phyloP scores from a whole-genome alignment of 2,113 vertebrate genomes.

The Cynoglossus semilaevis region DNA sequence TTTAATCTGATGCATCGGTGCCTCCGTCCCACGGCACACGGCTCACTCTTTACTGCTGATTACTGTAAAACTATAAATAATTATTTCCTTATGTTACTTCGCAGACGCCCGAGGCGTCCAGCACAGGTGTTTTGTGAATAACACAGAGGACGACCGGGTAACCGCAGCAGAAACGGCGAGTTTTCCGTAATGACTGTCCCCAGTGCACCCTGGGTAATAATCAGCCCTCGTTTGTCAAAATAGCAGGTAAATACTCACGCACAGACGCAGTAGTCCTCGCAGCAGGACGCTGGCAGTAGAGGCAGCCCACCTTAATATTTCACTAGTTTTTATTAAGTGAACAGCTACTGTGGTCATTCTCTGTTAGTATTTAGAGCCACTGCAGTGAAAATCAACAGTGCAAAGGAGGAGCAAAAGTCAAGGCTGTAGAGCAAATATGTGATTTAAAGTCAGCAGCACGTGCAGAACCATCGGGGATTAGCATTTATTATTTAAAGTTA shows the following conservation, averaged over 20 bases:
- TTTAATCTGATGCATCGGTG: too few species aligned
- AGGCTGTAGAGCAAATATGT: slow-evolving; percentile 8
- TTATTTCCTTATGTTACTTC: slow-evolving; percentile 49
- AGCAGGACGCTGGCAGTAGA: slow-evolving; percentile 45
- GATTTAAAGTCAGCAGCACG: background rate
- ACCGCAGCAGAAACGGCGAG: slow-evolving; percentile 61
- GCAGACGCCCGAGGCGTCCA: slow-evolving; percentile 54
- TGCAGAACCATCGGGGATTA: slow-evolving; percentile 22
- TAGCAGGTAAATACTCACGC: slow-evolving; percentile 68
- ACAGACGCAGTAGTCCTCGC: slow-evolving; percentile 27
- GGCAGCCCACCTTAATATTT: slow-evolving; percentile 38
- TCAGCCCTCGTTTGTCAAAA: slow-evolving; percentile 72
- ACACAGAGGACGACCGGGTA: slow-evolving; percentile 53
- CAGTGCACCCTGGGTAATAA: slow-evolving; percentile 73
- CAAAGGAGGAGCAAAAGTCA: slow-evolving; percentile 47
- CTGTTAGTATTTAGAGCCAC: slow-evolving; percentile 39
- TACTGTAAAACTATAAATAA: slow-evolving; percentile 56
- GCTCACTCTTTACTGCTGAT: slow-evolving; percentile 40
- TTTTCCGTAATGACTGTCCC: slow-evolving; percentile 68
- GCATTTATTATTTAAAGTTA: slow-evolving; percentile 35
- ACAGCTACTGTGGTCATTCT: background rate
- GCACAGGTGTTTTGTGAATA: slow-evolving; percentile 68
- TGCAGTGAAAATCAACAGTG: slow-evolving; percentile 10
- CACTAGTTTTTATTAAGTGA: slow-evolving; percentile 44
- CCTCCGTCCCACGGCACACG: background rate